phyloP scores from a whole-genome alignment of 2,888 invertebrate species.

The Fragum whitleyi region DNA sequence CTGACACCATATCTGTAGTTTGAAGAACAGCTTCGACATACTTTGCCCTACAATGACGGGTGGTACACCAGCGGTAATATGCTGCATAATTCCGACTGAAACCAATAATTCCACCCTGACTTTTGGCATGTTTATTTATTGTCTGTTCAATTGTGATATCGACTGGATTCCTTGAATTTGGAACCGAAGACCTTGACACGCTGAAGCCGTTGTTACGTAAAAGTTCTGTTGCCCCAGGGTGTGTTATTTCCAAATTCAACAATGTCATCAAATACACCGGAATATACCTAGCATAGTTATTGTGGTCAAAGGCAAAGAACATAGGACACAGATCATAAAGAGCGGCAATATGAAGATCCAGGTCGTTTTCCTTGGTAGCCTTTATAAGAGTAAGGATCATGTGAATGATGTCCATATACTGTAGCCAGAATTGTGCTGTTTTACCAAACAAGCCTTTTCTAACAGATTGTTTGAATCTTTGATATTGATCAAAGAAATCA shows the following conservation, averaged over 20 bases:
- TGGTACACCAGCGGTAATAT: conserved; percentile 54
- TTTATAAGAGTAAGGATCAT: conserved; percentile 38
- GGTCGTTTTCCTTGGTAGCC: conserved; percentile 55
- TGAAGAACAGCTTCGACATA: conserved; percentile 42
- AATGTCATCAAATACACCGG: conserved; percentile 40
- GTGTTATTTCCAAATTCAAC: conserved; percentile 37
- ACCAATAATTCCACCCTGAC: conserved; percentile 50
- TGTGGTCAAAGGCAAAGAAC: conserved; percentile 47
- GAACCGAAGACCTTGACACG: conserved; percentile 48
- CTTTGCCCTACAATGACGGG: conserved; percentile 36
- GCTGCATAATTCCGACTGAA: conserved; percentile 51
- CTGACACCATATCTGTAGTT: conserved; percentile 32
- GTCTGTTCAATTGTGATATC: conserved; percentile 63
- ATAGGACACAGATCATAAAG: conserved; percentile 40
- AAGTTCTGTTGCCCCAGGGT: conserved; percentile 49
- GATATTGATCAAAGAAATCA: too few species aligned
- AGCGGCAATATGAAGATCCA: conserved; percentile 42
- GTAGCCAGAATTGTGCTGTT: conserved; percentile 58
- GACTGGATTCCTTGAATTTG: conserved; percentile 45
- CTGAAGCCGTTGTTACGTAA: conserved; percentile 49
- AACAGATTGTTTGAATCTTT: not conserved
- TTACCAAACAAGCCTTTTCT: conserved; percentile 31
- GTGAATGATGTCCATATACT: conserved; percentile 48
- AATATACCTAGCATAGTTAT: conserved; percentile 53
- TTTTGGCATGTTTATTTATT: conserved; percentile 59